These are phyloP conservation scores for Gryllus longicercus DNA, from an alignment of 2,888 invertebrate genomes.

Conservation along the genomic window DNA sequence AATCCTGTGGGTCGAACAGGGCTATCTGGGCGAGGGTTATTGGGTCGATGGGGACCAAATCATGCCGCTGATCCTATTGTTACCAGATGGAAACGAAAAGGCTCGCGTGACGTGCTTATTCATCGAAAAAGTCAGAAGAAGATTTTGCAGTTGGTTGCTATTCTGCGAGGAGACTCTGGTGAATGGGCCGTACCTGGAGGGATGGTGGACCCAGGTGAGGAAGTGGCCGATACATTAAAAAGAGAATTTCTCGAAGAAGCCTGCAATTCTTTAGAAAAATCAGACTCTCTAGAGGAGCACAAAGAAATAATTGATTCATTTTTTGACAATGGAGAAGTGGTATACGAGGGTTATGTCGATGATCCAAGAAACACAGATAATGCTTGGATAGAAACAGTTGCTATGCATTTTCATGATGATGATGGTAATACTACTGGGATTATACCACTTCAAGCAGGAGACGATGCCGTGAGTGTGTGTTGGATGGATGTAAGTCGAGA, in stretches of 20 bases:
- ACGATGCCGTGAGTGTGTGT: conserved; percentile 80
- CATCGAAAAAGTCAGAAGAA: conserved; percentile 53
- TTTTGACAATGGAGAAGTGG: conserved; percentile 63
- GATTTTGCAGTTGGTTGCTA: conserved; percentile 86
- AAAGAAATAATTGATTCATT: conserved; percentile 58
- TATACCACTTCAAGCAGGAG: conserved; percentile 78
- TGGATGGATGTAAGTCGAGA: conserved; percentile 78
- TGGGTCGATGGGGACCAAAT: conserved; percentile 96
- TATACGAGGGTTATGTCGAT: conserved; percentile 91
- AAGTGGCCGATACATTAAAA: conserved; percentile 70
- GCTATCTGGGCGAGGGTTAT: conserved; percentile 75
- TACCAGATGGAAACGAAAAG: conserved; percentile 75
- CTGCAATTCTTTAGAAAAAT: conserved; percentile 58
- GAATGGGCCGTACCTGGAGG: conserved; percentile 95
- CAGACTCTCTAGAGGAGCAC: conserved; percentile 42
- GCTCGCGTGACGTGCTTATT: conserved; percentile 41
- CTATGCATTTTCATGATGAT: conserved; percentile 89
- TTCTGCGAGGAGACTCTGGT: conserved; percentile 79
- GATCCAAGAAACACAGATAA: conserved; percentile 98
- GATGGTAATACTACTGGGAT: conserved; percentile 64
- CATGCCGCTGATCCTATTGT: conserved; percentile 98
- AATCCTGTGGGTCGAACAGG: conserved; percentile 94
- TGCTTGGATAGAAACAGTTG: conserved; percentile 97
- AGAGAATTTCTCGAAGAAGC: conserved; percentile 97
- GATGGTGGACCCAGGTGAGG: conserved; percentile 95